Conservation (phyloP, 2,888 invertebrate genomes). For the Griposia aprilina region DNA sequence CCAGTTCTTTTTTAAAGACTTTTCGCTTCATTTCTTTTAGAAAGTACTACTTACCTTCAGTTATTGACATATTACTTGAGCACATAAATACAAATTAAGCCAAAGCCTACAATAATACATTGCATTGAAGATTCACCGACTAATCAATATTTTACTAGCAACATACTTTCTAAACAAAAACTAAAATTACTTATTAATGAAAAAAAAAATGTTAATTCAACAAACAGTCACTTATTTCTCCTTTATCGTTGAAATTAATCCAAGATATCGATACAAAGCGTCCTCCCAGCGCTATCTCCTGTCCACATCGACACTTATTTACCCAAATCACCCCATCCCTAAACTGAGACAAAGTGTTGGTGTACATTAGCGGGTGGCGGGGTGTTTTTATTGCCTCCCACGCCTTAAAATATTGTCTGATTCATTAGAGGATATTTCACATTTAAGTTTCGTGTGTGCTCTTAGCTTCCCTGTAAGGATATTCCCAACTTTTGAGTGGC, state of each 20-base stretch:
- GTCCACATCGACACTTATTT: conserved; percentile 88
- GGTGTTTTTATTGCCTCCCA: conserved; percentile 89
- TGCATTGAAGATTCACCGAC: background rate
- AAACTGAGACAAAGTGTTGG: conserved; percentile 87
- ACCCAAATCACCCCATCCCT: conserved; percentile 84
- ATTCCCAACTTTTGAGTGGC: conserved; percentile 82
- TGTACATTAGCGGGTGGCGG: conserved; percentile 87
- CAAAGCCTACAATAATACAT: background rate
- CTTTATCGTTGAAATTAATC: conserved; percentile 14
- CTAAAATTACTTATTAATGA: background rate
- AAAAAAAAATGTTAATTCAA: background rate
- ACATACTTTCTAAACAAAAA: background rate
- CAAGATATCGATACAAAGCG: conserved; percentile 63
- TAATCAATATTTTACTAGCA: background rate
- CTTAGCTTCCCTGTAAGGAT: conserved; percentile 80
- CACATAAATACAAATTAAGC: background rate
- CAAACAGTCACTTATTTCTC: background rate
- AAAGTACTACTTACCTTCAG: too few relatives aligned
- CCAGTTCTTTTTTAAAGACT: background rate
- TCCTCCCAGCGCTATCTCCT: conserved; percentile 67
- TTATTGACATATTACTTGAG: background rate
- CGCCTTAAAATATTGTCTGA: conserved; percentile 91
- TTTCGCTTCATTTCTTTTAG: background rate
- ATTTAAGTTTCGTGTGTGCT: conserved; percentile 89
- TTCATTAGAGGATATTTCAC: conserved; percentile 90